Base-by-base conservation (phyloP, 2,888 invertebrate genomes). In the Aspidapion aeneum region DNA sequence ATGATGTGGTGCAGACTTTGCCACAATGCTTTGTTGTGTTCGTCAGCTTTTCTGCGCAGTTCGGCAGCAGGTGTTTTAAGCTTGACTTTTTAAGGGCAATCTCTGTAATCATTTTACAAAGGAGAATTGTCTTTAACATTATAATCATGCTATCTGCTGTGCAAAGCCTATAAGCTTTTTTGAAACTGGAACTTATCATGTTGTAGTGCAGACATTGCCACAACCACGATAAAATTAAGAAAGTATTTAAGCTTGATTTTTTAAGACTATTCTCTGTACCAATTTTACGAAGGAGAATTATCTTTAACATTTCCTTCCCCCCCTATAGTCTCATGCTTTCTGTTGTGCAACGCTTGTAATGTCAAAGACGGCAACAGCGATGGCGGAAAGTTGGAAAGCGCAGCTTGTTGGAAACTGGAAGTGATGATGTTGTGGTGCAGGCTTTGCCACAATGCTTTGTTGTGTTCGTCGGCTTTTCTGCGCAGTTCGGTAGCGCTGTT, bases 401-500 rank as follows among this genome's bases (percentile, higher is more conserved):
- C 72, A 1, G 86, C 86, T 16, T 87, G 84, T 20, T 87, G 86
- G 74, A 83, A 81, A 82, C 84, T 84, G 79, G 86, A 82, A 79
- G 82, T 79, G n/a, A n/a, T n/a, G n/a, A n/a, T n/a, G n/a, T n/a
- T n/a, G 74, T 83, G 86, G 71, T 91, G 90, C 57, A 91, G 80
- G 49, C 88, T 88, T 75, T 91, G 91, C 59, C 91, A 79, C 20
- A 94, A 81, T 0, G 96, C 95, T 1, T 96, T 96, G 0, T 95
- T 93, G 79, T 97, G 96, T 77, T 97, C 96, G 79, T 96, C 94
- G 1, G 96, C 96, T 78, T 96, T 95, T 60, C 96, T 87, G 5
- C 96, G 84, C 54, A 97, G 83, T 74, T 96, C 96, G 0, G 96
- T 96, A 18, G 96, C 94, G 79, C 94, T 95, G 71, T 91, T 90